Evolutionary conservation across 2,113 vertebrate genomes (phyloP), one percentile per base, ranked within the genome.

Genomic region (Triplophysa tibetana): DNA sequence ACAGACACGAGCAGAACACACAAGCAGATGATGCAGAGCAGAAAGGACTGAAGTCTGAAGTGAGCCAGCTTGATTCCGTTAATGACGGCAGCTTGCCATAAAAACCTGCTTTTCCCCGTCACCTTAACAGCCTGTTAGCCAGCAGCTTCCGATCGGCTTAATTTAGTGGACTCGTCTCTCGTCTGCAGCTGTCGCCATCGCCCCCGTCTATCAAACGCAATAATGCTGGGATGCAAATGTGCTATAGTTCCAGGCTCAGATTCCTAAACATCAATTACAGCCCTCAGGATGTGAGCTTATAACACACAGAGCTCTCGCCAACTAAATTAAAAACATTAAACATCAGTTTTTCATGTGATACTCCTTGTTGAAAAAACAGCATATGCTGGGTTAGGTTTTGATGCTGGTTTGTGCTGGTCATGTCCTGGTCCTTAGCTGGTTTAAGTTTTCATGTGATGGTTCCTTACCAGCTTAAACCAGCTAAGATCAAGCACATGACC

Each of bases 141-240:
- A 62, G 38, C 72, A 75, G 58, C 72, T 75, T 75, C 72, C 58
- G 43, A 48, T 48, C 38, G 21, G 10, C 48, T 41, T 63, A 75
- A 75, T 75, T 75, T 75, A 75, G 72, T 17, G 23, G 21, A 48
- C 58, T 63, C 21, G 0, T 38, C 87, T 90, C 86, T 87, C 83
- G 82, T 87, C 80, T 88, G 86, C 90, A 91, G 89, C 89, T 92
- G 89, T 88, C 87, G 74, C 85, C 80, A 50, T 83, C 85, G 80
- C 82, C 86, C 86, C 81, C 84, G 79, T 70, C 80, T 87, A 86
- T 90, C 86, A 86, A 86, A 88, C 81, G 83, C 87, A 92, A 91
- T 91, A 89, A 87, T 73, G 86, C 88, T 82, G 79, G 86, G 83
- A 91, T 90, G 89, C 89, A 91, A 92, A 92, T 90, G 85, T 68